Evolutionary conservation across 2,797 vertebrate genomes (phyloP), one percentile per base, ranked within the genome.

Genomic region (Scomberomorus guttatus): DNA sequence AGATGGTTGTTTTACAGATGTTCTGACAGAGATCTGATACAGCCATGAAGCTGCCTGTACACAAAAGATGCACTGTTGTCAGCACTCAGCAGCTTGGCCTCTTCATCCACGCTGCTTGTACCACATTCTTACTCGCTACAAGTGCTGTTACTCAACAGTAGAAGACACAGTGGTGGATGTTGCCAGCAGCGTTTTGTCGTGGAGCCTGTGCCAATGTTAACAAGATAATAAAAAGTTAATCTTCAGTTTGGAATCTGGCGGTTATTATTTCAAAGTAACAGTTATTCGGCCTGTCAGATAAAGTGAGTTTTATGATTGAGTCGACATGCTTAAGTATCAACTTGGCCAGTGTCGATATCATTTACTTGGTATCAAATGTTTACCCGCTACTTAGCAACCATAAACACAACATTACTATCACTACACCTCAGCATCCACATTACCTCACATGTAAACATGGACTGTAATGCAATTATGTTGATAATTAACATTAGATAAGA

Each of bases 261-360:
- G 10, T 60, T 67, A 64, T 76, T 62, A 70, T 32, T 62, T 22
- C 20, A 54, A 78, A 37, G 70, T 56, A 58, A 62, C 44, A 32
- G 0, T 46, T 3, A 15, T 58, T 25, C 17, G 5, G 37, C 18
- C 57, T 24, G 29, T 59, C 18, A 70, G 51, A 68, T 1, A 29
- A 12, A 56, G 6, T 5, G 2, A 39, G 46, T 69, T 64, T 73
- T n/a, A 55, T 39, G 0, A 39, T 12, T 39, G 2, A 69, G 22
- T 54, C 22, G 27, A 20, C 25, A 15, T 5, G 5, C 24, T 57
- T 59, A 3, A 54, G 17, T 29, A 65, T 74, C 29, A 55, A 52
- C 55, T n/a, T 72, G 24, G 34, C 46, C 3, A 27, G 17, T n/a
- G 29, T 63, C 60, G 12, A 66, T 18, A 62, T 54, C 29, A 71